These are phyloP conservation scores for Leuctra nigra DNA, from an alignment of 2,888 invertebrate species.

Conservation along the genomic window DNA sequence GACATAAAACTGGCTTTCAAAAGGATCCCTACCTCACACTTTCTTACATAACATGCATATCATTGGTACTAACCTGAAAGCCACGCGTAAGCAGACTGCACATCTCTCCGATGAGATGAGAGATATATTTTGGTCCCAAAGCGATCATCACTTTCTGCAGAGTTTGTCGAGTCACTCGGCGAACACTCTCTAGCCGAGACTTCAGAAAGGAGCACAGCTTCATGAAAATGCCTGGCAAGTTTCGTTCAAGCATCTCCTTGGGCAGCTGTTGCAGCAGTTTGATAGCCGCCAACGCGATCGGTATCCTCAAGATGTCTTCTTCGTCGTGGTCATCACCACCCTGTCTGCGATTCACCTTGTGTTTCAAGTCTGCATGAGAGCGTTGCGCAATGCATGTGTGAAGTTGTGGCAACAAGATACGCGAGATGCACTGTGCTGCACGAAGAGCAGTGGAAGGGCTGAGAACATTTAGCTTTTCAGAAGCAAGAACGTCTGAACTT, in stretches of 20 bases:
- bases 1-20: no score
- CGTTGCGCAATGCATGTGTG: slow-evolving; percentile 60
- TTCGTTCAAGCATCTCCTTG: slow-evolving; percentile 60
- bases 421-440: slow-evolving; percentile 63
- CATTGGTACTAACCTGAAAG: slow-evolving; percentile 53
- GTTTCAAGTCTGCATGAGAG: slow-evolving; percentile 67
- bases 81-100: slow-evolving; percentile 74
- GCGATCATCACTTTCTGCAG: slow-evolving; percentile 83
- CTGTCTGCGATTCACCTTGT: slow-evolving; percentile 68
- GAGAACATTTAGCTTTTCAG: slow-evolving; percentile 45
- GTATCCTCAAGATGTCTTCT: slow-evolving; percentile 83
- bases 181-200: slow-evolving; percentile 79
- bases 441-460: slow-evolving; percentile 67
- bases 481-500: background rate
- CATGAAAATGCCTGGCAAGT: slow-evolving; percentile 76
- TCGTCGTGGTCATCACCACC: slow-evolving; percentile 70
- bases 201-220: slow-evolving; percentile 87
- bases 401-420: slow-evolving; percentile 70
- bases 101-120: slow-evolving; percentile 72
- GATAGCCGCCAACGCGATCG: slow-evolving; percentile 87
- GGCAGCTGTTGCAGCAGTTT: slow-evolving; percentile 87
- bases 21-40: no score
- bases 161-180: slow-evolving; percentile 80
- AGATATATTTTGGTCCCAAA: slow-evolving; percentile 75
- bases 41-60: no score